A percentile compares a stretch with the other conserved stretches of the same genome.
Evolutionary conservation across 2,113 vertebrate species (phyloP).

Genomic region (Toxotes jaculatrix): DNA sequence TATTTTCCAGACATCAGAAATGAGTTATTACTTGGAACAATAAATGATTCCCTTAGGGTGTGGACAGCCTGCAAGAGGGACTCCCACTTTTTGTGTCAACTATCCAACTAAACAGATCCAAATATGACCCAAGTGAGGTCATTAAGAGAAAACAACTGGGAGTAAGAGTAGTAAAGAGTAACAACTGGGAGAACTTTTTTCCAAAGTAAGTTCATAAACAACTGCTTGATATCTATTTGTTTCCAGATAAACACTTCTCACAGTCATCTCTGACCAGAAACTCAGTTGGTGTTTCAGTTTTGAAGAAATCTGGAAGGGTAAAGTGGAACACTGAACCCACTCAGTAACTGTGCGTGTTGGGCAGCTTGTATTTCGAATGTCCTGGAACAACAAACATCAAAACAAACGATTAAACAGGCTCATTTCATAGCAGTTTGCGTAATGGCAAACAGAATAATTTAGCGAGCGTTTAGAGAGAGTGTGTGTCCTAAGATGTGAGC

Average conservation of each 20-base stretch:
- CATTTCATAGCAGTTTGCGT: conserved; percentile 1
- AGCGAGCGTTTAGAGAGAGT: neutral
- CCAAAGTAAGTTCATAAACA: neutral
- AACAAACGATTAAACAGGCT: neutral
- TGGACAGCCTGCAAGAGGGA: neutral
- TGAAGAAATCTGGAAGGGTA: neutral
- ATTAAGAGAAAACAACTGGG: no score
- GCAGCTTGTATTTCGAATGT: neutral
- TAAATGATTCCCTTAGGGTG: neutral
- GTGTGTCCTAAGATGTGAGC: neutral
- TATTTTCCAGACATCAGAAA: neutral
- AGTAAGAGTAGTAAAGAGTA: no score
- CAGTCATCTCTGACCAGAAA: neutral
- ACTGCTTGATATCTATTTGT: neutral
- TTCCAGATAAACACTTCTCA: neutral
- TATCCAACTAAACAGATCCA: conserved; percentile 17
- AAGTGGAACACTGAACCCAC: neutral
- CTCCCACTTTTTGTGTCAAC: neutral
- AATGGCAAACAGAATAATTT: neutral
- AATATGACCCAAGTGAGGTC: neutral
- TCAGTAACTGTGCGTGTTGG: neutral
- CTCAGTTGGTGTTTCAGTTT: neutral
- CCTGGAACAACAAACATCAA: neutral
- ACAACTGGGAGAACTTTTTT: no score
- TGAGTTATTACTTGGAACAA: conserved; percentile 8